Evolutionary conservation across 2,888 invertebrate species (phyloP).

Genomic region (Drosophila ustulata): DNA sequence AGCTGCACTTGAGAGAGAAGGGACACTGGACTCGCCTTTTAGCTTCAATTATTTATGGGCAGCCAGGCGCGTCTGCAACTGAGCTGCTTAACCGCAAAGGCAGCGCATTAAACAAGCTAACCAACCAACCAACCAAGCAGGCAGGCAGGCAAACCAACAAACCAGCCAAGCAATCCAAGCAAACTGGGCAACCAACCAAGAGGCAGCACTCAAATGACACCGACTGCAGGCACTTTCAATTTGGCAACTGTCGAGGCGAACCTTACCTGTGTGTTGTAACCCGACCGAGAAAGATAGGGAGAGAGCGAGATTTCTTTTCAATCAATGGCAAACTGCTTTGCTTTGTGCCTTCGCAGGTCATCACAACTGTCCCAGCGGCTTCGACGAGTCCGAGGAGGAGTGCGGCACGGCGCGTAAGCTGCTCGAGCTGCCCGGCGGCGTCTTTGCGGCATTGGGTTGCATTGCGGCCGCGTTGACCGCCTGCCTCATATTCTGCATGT

Average conservation of each 20-base stretch:
- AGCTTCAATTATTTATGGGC: conserved; percentile 81
- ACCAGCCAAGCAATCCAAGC: conserved; percentile 8
- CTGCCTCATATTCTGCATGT: conserved; percentile 87
- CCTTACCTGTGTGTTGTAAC: conserved; percentile 38
- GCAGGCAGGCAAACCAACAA: neutral
- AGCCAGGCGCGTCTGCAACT: conserved; percentile 75
- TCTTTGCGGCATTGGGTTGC: conserved; percentile 87
- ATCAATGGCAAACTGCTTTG: conserved; percentile 45
- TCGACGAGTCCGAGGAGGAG: conserved; percentile 90
- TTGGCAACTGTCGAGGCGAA: conserved; percentile 42
- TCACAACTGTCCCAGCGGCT: conserved; percentile 88
- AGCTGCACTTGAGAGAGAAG: conserved; percentile 24
- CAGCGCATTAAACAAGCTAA: conserved; percentile 73
- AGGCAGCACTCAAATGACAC: conserved; percentile 64
- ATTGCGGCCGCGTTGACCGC: conserved; percentile 87
- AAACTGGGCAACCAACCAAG: conserved; percentile 18
- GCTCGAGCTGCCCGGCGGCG: conserved; percentile 86
- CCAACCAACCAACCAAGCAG: conserved; percentile 26
- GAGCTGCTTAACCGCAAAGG: conserved; percentile 75
- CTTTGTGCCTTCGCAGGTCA: conserved; percentile 76
- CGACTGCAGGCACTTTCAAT: conserved; percentile 56
- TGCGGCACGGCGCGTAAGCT: conserved; percentile 87
- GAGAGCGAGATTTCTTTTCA: conserved; percentile 44
- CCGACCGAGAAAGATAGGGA: conserved; percentile 30
- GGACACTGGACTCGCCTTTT: conserved; percentile 64